These are phyloP conservation scores for Drosophila nr. perissopoda DNA, from an alignment of 2,888 invertebrate species.

Conservation along the genomic window DNA sequence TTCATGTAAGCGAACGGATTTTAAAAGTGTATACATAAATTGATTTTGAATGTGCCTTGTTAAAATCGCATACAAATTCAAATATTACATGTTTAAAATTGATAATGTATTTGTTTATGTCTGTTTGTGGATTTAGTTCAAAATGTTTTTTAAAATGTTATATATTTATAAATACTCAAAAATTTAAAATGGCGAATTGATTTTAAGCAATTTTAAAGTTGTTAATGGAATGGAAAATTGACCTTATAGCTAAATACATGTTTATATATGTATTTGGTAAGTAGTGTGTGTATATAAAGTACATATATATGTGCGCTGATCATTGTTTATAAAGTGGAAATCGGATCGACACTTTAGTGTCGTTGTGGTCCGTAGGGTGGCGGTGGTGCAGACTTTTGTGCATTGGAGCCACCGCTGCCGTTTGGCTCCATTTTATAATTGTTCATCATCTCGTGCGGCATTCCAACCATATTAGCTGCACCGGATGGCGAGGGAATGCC, in stretches of 20 bases:
- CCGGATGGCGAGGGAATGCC: slow-evolving; percentile 34
- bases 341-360: slow-evolving; percentile 27
- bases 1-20: slow-evolving; percentile 6
- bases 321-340: neutral
- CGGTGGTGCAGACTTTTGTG: slow-evolving; percentile 18
- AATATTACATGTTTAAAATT: slow-evolving; percentile 48
- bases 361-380: slow-evolving; percentile 28
- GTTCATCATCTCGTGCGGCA: slow-evolving; percentile 38
- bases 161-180: slow-evolving; percentile 16
- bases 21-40: slow-evolving; percentile 38
- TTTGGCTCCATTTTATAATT: slow-evolving; percentile 37
- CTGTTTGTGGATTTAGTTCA: slow-evolving; percentile 4
- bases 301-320: neutral
- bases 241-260: slow-evolving; percentile 9
- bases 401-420: neutral
- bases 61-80: slow-evolving; percentile 47
- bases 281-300: neutral
- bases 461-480: slow-evolving; percentile 28
- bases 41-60: slow-evolving; percentile 17
- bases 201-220: slow-evolving; percentile 23
- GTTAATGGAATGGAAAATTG: slow-evolving; percentile 10
- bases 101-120: slow-evolving; percentile 6
- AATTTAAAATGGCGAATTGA: slow-evolving; percentile 35
- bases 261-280: neutral
- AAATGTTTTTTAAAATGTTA: slow-evolving; percentile 28